Percentiles rank a stretch among this genome's conserved stretches.
Evolutionary conservation across 1,140 invertebrate genomes (phyloP).

Genomic region (Microplitis demolitor): DNA sequence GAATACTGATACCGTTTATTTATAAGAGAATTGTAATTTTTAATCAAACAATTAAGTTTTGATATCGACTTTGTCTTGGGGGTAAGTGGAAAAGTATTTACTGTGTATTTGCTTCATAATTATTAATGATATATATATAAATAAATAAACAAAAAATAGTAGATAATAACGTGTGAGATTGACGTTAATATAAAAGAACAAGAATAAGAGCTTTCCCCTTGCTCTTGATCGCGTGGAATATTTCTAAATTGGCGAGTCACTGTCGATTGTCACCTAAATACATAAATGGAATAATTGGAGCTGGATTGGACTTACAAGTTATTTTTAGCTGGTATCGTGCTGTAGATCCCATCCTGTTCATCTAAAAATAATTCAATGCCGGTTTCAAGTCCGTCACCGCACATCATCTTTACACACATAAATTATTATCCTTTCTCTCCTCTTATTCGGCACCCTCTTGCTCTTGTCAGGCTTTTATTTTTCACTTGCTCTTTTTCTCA

Average conservation of each 20-base stretch:
- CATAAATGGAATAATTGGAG: constrained; percentile 59
- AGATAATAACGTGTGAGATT: background rate
- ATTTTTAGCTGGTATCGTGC: constrained; percentile 55
- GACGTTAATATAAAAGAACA: background rate
- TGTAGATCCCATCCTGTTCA: constrained; percentile 50
- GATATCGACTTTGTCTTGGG: background rate
- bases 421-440: no score
- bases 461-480: no score
- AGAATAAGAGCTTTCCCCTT: constrained; percentile 18
- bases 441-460: no score
- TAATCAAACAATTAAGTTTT: background rate
- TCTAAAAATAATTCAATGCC: constrained; percentile 57
- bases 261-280: constrained; percentile 61
- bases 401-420: background rate
- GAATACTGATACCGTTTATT: background rate
- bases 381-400: background rate
- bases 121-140: background rate
- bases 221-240: constrained; percentile 48
- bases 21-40: background rate
- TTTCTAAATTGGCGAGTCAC: constrained; percentile 57
- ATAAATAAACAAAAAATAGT: background rate
- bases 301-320: constrained; percentile 56
- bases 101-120: background rate
- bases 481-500: no score
- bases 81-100: background rate